Evolutionary conservation across 2,797 vertebrate genomes (phyloP).

Genomic region (Sebastes minor): DNA sequence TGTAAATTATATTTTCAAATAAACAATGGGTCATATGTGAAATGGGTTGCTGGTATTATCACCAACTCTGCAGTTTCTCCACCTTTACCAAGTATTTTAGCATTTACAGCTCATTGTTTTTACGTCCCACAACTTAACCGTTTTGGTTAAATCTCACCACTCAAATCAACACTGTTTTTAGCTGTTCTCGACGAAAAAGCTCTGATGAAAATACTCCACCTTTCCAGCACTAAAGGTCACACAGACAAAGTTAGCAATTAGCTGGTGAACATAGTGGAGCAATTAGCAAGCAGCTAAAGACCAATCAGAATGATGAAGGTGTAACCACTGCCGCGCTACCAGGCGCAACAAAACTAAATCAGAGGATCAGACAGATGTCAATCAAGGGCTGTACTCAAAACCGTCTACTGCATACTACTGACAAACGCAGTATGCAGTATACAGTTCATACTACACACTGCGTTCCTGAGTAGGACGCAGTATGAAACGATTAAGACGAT

Average conservation of each 20-base stretch:
- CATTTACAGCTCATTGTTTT: background rate
- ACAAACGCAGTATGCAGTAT: no score
- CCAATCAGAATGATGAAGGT: background rate
- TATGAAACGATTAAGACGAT: no score
- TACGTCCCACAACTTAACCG: background rate
- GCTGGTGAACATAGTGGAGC: background rate
- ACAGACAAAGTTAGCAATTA: background rate
- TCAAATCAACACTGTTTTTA: background rate
- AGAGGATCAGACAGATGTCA: background rate
- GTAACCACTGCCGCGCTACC: background rate
- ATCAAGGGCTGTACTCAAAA: background rate
- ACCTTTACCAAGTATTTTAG: background rate
- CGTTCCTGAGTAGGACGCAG: no score
- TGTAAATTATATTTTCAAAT: background rate
- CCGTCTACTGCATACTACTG: no score
- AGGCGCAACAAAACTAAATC: background rate
- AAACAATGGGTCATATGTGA: background rate
- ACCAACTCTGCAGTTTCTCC: background rate
- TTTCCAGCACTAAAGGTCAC: background rate
- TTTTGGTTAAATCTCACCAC: background rate
- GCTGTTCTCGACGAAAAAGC: background rate
- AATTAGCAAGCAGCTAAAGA: background rate
- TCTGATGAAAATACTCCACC: background rate
- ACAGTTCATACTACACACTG: no score
- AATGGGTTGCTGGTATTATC: background rate